Conservation (phyloP, 2,888 invertebrate genomes). For the Cataglyphis livida region DNA sequence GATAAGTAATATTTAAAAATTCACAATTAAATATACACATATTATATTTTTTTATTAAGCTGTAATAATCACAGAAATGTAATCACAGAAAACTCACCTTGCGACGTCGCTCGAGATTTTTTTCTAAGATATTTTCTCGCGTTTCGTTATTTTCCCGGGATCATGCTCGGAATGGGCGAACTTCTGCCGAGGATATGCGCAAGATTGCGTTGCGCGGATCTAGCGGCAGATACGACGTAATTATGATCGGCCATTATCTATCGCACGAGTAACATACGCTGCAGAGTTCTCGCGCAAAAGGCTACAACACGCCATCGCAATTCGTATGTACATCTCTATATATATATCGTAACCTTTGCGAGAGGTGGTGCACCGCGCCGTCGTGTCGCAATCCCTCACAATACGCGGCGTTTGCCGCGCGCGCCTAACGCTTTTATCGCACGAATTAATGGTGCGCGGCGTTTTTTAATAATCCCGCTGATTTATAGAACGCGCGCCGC, state of each 20-base stretch:
- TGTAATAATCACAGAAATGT: no score
- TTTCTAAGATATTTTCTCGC: background rate
- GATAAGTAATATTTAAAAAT: no score
- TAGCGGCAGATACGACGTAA: conserved; percentile 60
- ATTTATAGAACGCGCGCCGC: conserved; percentile 60
- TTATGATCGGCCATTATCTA: conserved; percentile 73
- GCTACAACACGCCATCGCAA: conserved; percentile 71
- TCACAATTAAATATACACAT: no score
- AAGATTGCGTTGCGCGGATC: conserved; percentile 45
- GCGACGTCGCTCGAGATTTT: conserved; percentile 32
- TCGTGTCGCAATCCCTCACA: conserved; percentile 72
- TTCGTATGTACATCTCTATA: conserved; percentile 57
- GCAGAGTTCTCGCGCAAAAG: conserved; percentile 66
- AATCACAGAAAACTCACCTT: background rate
- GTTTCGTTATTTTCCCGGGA: background rate
- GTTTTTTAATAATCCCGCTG: conserved; percentile 60
- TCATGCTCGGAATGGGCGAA: conserved; percentile 1
- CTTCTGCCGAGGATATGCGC: conserved; percentile 25
- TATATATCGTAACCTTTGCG: conserved; percentile 71
- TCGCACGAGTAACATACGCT: conserved; percentile 52
- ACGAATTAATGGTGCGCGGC: conserved; percentile 68
- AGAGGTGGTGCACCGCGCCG: conserved; percentile 38
- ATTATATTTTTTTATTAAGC: no score
- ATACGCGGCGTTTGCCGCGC: conserved; percentile 52
- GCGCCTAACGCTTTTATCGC: conserved; percentile 60